Evolutionary conservation across 2,113 vertebrate genomes (phyloP).

Genomic region (Ailurus styani): DNA sequence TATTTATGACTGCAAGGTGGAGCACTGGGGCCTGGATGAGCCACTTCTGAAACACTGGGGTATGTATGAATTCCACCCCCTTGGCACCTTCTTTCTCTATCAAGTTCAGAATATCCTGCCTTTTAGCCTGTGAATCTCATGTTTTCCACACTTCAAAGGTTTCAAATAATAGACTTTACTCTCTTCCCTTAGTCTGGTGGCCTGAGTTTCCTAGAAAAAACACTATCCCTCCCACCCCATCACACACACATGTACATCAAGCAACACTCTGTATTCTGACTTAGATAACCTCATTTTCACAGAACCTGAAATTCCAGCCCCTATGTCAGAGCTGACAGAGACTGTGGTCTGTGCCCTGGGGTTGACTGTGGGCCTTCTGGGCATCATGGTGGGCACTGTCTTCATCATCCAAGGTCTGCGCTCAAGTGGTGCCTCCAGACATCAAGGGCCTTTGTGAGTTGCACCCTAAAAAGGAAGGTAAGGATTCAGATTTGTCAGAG

Average conservation of each 20-base stretch:
- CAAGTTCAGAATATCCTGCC: neutral
- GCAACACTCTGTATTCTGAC: accelerated
- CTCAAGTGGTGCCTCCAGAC: neutral
- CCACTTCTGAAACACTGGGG: conserved; percentile 55
- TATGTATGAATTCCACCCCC: neutral
- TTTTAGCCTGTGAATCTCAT: neutral
- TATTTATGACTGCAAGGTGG: conserved; percentile 58
- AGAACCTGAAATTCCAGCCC: conserved; percentile 43
- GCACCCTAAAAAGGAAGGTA: neutral
- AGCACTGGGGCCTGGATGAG: conserved; percentile 36
- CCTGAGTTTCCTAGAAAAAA: accelerated
- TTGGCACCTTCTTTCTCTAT: neutral
- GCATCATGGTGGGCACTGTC: conserved; percentile 55
- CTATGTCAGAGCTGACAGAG: conserved; percentile 55
- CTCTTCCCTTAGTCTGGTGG: accelerated
- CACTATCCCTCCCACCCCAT: accelerated
- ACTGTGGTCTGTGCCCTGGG: conserved; percentile 71
- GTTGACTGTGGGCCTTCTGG: conserved; percentile 48
- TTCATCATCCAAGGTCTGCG: conserved; percentile 55
- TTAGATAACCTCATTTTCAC: accelerated
- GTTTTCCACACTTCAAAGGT: accelerated
- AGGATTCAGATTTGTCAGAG: neutral
- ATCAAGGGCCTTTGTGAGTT: neutral
- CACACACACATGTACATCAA: accelerated
- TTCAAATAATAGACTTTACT: accelerated